Base-by-base conservation (phyloP, 2,113 vertebrate species). In the Corapipo altera region DNA sequence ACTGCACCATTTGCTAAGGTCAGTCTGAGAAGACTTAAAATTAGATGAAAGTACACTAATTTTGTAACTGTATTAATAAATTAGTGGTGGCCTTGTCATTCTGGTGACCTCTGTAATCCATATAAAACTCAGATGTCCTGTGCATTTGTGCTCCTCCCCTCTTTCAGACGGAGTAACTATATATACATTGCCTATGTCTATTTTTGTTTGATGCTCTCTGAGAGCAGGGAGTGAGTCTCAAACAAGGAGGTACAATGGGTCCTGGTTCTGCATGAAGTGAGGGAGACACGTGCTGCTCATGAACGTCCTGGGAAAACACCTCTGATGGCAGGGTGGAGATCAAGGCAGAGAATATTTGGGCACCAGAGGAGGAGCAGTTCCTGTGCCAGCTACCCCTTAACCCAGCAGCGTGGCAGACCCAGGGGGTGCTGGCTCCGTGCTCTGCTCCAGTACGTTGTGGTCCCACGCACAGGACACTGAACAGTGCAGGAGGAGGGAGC, bases 171-270 rank as follows among this genome's bases (percentile, higher is more conserved):
- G 32, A 69, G 13, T 7, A 10, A 4, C 27, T 43, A 41, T 1
- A 10, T 0, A 15, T 23, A 17, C 24, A 3, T 1, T 19, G 26
- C 59, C 49, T 21, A 0, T 3, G 6, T 16, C 41, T n/a, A 0
- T 3, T 80, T 69, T 18, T 26, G 37, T 24, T 4, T 41, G 46
- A 49, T 4, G 32, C 44, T 24, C 58, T 65, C 71, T 28, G 44
- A 51, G 44, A 51, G 64, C 54, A 51, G 39, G 23, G 32, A 71
- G 27, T 2, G 32, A 69, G 28, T 51, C 70, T 46, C 58, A 15
- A 18, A 3, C 13, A 12, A 37, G 55, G 0, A 54, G 27, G 15
- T 55, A 6, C 7, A 8, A 1, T 3, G 17, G 32, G 51, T 39
- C 46, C 64, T 59, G 61, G 23, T 2, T 88, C 5, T 69, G 75